Evolutionary conservation across 2,113 vertebrate genomes (phyloP), one percentile per base, ranked within the genome.

Genomic region (Protomyctophum bolini): DNA sequence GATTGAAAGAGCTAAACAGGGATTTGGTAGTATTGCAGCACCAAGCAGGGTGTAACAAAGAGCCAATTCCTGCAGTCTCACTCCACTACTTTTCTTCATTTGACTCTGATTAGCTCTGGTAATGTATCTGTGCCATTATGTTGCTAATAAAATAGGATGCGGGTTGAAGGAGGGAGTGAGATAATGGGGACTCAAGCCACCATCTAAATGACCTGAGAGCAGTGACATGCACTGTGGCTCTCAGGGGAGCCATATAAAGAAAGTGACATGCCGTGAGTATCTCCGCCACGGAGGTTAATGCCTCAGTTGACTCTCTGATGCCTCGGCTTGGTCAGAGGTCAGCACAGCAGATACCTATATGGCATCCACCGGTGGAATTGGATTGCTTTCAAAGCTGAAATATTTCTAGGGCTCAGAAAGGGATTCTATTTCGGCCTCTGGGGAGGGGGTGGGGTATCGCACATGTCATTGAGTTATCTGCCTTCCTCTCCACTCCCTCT

Each of bases 91-190:
- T 96, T 94, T 94, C 93, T 95, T 95, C 93, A 96, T 95, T 95
- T 95, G 93, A 92, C 92, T 95, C 94, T 93, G 93, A 95, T 97
- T 96, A 96, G 90, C 87, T 95, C 89, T 91, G 91, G 96, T 95
- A 96, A 96, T 94, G 86, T 94, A 94, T 95, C 87, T 91, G 91
- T 88, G 90, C 92, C 88, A 92, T 94, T 95, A 95, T 91, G 89
- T 86, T 75, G 72, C 84, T 88, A 90, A 84, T 73, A 92, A 89
- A 91, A 69, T 84, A 57, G 82, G 89, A 41, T 63, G 10, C 12
- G 76, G 77, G 79, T 74, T 76, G 63, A 74, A 66, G 55, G 78
- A 75, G 84, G 75, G 72, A 67, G 58, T 68, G 61, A 72, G 77
- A 56, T 83, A 91, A 91, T 86, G 82, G 80, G 83, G 70, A 86